Conservation (phyloP, 1,140 invertebrate species). For the Homalodisca vitripennis region DNA sequence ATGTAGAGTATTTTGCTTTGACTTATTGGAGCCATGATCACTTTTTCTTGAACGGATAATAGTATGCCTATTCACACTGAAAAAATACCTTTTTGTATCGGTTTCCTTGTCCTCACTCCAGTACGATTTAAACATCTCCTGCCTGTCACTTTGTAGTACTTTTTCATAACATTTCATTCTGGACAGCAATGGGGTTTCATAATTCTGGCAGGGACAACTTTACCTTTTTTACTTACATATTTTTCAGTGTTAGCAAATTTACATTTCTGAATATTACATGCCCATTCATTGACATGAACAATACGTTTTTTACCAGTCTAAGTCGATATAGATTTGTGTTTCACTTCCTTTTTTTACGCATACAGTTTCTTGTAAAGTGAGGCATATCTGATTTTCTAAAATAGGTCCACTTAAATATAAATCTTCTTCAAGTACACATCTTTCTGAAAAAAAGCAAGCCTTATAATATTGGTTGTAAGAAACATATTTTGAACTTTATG, state of each 20-base stretch:
- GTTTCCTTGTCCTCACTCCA: background rate
- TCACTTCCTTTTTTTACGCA: conserved; percentile 1
- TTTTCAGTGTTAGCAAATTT: background rate
- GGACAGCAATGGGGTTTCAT: background rate
- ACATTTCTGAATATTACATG: background rate
- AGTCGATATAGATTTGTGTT: background rate
- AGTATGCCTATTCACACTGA: background rate
- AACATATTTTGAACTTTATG: no score
- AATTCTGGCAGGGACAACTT: background rate
- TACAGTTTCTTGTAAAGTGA: background rate
- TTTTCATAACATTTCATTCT: conserved; percentile 1
- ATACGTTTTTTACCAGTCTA: background rate
- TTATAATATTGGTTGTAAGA: no score
- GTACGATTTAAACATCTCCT: conserved; percentile 3
- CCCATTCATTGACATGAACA: no score
- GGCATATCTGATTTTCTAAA: background rate
- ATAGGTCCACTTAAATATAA: background rate
- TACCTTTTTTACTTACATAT: conserved; percentile 12
- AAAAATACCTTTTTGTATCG: conserved; percentile 18
- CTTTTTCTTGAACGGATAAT: conserved; percentile 19
- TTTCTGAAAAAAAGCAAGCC: no score
- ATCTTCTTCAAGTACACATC: no score
- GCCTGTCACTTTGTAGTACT: background rate
- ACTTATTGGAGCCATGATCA: conserved; percentile 4
- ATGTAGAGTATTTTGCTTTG: conserved; percentile 16